Conservation (phyloP, 2,113 vertebrate genomes). For the Chaenocephalus aceratus region DNA sequence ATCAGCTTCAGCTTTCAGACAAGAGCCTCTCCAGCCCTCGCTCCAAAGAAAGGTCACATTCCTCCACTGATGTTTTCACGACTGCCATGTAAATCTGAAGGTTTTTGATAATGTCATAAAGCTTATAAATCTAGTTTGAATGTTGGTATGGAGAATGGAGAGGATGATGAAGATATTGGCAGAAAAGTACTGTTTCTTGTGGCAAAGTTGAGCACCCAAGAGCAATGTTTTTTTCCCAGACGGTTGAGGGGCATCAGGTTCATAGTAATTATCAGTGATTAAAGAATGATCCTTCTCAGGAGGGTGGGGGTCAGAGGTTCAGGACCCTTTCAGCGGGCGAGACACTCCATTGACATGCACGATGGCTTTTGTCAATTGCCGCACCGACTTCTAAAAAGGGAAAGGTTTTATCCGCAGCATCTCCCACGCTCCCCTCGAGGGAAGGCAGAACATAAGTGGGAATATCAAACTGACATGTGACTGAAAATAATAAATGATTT, state of each 20-base stretch:
- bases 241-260: constrained; percentile 42
- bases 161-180: neutral
- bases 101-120: constrained; percentile 5
- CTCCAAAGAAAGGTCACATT: constrained; percentile 22
- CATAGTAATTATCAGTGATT: constrained; percentile 63
- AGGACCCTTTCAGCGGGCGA: constrained; percentile 34
- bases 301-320: constrained; percentile 65
- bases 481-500: constrained; percentile 31
- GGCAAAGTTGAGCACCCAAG: neutral
- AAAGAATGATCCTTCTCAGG: constrained; percentile 58
- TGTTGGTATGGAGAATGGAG: neutral
- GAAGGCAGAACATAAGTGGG: constrained; percentile 6
- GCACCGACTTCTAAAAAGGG: constrained; percentile 28
- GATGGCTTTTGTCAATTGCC: constrained; percentile 51
- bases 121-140: neutral
- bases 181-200: neutral
- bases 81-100: neutral
- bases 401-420: constrained; percentile 27
- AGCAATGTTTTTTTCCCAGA: constrained; percentile 17
- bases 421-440: constrained; percentile 41
- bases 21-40: constrained; percentile 1
- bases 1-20: constrained; percentile 71
- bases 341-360: constrained; percentile 69
- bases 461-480: neutral
- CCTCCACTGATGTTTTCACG: neutral